Evolutionary conservation across 2,888 invertebrate species (phyloP).

Genomic region (Chirona hameri): DNA sequence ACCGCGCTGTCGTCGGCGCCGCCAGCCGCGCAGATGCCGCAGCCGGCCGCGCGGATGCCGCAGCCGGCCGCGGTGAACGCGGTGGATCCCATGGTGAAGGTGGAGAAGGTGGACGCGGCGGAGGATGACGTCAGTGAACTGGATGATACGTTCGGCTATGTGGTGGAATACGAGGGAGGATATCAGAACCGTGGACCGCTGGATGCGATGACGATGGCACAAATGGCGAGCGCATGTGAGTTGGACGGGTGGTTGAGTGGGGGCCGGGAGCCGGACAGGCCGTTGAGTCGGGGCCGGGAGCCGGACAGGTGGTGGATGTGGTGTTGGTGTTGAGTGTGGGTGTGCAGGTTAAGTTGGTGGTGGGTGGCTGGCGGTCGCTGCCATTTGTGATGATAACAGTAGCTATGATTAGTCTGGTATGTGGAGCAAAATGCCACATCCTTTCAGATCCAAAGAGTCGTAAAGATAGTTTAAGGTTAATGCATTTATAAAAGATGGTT

Average conservation of each 20-base stretch:
- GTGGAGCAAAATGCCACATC: no score
- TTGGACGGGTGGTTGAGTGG: background rate
- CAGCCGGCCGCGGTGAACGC: no score
- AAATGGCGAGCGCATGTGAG: background rate
- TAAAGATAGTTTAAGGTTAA: no score
- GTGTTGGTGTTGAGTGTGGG: background rate
- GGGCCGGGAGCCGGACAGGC: background rate
- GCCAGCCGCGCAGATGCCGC: background rate
- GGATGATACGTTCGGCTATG: slow-evolving; percentile 8
- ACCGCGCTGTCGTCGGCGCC: no score
- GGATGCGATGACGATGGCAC: background rate
- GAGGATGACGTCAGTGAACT: background rate
- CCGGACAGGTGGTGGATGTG: background rate
- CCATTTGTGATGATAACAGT: no score
- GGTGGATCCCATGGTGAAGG: background rate
- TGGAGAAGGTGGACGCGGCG: background rate
- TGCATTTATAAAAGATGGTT: no score
- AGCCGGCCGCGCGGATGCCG: background rate
- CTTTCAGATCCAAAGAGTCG: no score
- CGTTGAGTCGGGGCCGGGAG: no score
- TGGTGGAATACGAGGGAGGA: background rate
- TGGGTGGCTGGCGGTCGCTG: no score
- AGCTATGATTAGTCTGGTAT: no score
- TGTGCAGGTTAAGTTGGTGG: background rate
- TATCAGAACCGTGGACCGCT: background rate